Base-by-base conservation (phyloP, 2,888 invertebrate genomes). In the Pachliopta kotzebuea region DNA sequence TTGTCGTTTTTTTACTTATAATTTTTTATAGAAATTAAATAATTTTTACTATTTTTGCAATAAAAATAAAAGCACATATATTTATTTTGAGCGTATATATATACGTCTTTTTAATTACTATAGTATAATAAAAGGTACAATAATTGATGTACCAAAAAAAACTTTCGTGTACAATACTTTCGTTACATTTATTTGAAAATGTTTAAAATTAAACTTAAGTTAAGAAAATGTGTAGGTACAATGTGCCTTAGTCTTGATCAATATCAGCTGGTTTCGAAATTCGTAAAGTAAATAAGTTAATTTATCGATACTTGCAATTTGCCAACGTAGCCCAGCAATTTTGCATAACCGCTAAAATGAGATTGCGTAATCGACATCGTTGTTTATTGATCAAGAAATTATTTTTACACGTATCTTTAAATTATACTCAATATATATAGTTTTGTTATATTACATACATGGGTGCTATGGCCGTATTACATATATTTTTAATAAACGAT, bases 281-380 rank as follows among this genome's bases (percentile, higher is more conserved):
- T 54, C 45, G 57, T 58, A 58, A 52, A 65, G 65, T 65, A 65
- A 62, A 62, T 65, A 65, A 58, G 58, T 65, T 62, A 62, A 65
- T 62, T 62, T 67, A 62, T 62, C 59, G 62, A 24, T 57, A 31
- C 57, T 56, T 62, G 62, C 62, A 63, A 57, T 68, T 68, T 66
- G 68, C 54, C 54, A 56, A 45, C 65, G 66, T 37, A 57, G 66
- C 60, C 62, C 62, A 57, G 57, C 61, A 61, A 67, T 62, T 65
- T 67, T 68, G 65, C 65, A 67, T 63, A 68, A 67, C 63, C 63
- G 50, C 55, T 57, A 63, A 62, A 67, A 65, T 66, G 45, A 64
- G 64, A 67, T 69, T 69, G 69, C 58, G 45, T 57, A 57, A 65
- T 65, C 60, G 37, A 59, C 45, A 56, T 50, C 37, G 31, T 63